Conservation (phyloP, 1,140 invertebrate species). For the Marisa cornuarietis region DNA sequence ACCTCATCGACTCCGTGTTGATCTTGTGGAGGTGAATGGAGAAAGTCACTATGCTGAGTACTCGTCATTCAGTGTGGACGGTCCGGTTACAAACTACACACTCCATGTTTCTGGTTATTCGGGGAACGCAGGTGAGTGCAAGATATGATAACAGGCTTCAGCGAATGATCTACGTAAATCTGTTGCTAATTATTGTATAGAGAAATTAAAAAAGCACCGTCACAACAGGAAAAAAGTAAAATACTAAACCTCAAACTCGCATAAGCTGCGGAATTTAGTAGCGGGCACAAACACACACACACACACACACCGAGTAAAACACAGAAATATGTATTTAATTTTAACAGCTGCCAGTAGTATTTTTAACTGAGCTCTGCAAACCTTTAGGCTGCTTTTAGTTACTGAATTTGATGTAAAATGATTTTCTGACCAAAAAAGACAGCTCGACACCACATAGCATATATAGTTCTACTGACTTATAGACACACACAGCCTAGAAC, state of each 20-base stretch:
- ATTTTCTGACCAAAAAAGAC: no score
- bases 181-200: no score
- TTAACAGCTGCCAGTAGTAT: not conserved
- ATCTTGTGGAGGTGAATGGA: slow-evolving; percentile 25
- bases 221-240: no score
- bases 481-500: no score
- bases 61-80: slow-evolving; percentile 23
- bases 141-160: no score
- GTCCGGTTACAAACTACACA: slow-evolving; percentile 13
- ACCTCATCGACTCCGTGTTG: slow-evolving; percentile 30
- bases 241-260: no score
- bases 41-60: slow-evolving; percentile 26
- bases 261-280: not conserved
- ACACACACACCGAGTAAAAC: no score
- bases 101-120: slow-evolving; percentile 24
- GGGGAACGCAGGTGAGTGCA: slow-evolving; percentile 60
- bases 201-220: not conserved
- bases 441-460: no score
- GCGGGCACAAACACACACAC: not conserved
- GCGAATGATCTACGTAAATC: no score
- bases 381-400: not conserved
- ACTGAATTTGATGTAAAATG: no score
- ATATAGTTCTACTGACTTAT: no score
- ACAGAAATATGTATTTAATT: no score
- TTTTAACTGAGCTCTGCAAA: not conserved